Base-by-base conservation (phyloP, 2,888 invertebrate species). In the Diplolepis rosae region DNA sequence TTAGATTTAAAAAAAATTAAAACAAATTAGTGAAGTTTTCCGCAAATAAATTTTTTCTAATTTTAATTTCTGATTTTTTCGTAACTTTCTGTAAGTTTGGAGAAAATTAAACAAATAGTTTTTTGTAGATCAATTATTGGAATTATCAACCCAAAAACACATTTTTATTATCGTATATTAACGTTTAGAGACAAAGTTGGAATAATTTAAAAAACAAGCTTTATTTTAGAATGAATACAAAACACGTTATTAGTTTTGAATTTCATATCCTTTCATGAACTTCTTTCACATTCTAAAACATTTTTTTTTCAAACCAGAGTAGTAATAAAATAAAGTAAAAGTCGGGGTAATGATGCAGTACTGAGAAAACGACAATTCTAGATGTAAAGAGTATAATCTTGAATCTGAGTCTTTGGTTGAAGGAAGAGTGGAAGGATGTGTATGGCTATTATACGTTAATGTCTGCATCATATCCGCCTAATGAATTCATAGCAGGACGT, bases 401-500 rank as follows among this genome's bases (percentile, higher is more conserved):
- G 35, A n/a, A 22, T 56, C 24, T 6, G 18, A 18, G 61, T 24
- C 61, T 39, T 61, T 61, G n/a, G 24, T 61, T 35, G 39, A 70
- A 32, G 61, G 39, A 70, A 32, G 27, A 50, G 51, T 42, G 39
- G 6, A 71, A 80, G 66, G 78, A 76, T 65, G 71, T 69, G 65
- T 39, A 39, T 67, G 72, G 65, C 76, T 79, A 79, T 77, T 80
- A 77, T 73, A 69, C 72, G 70, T 69, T 61, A 39, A 42, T 61
- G 45, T 56, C 75, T 77, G 70, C 75, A 75, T 80, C 77, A 80
- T 77, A 81, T 79, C 77, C 78, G 78, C 80, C 78, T 84, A 79
- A 84, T 84, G 83, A 83, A 82, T 84, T 84, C 77, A n/a, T n/a
- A 69, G 48, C 70, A 61, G 66, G 71, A 76, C 76, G 76, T 76